Conservation (phyloP, 2,797 vertebrate species). For the Anabas testudineus region DNA sequence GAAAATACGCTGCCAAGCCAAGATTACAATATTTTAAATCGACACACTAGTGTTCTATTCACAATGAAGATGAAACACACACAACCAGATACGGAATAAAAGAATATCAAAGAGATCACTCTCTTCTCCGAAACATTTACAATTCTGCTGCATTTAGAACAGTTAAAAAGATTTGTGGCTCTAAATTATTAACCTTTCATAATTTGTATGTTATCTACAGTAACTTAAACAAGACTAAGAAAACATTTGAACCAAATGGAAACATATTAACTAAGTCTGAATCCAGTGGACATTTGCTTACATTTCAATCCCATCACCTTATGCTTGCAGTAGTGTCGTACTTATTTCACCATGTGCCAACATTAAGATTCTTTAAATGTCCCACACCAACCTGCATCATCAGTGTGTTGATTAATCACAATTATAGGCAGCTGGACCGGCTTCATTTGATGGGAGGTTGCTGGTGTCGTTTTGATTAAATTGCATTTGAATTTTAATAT, state of each 20-base stretch:
- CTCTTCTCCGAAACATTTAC: constrained; percentile 1
- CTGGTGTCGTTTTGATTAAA: not conserved
- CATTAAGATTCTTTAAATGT: not conserved
- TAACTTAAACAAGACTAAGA: not conserved
- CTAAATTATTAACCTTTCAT: constrained; percentile 4
- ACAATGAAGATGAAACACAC: constrained; percentile 34
- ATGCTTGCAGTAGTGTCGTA: too few relatives aligned
- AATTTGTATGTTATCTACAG: not conserved
- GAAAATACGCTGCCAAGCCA: constrained; percentile 41
- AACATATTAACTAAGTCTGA: not conserved
- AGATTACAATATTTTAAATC: constrained; percentile 9
- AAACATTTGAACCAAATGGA: too few relatives aligned
- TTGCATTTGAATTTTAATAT: not conserved
- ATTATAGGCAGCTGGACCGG: not conserved
- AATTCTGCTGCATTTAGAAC: not conserved
- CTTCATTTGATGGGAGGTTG: not conserved
- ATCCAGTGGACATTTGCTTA: not conserved
- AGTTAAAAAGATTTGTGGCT: not conserved
- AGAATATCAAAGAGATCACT: not conserved
- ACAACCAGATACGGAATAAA: constrained; percentile 8
- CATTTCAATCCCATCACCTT: too few relatives aligned
- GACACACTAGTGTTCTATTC: constrained; percentile 25
- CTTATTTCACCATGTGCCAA: not conserved
- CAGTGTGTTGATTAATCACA: not conserved
- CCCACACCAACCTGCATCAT: not conserved